Conservation (phyloP, 35 echinoderm and acorn worm genomes). For the Patiria miniata region DNA sequence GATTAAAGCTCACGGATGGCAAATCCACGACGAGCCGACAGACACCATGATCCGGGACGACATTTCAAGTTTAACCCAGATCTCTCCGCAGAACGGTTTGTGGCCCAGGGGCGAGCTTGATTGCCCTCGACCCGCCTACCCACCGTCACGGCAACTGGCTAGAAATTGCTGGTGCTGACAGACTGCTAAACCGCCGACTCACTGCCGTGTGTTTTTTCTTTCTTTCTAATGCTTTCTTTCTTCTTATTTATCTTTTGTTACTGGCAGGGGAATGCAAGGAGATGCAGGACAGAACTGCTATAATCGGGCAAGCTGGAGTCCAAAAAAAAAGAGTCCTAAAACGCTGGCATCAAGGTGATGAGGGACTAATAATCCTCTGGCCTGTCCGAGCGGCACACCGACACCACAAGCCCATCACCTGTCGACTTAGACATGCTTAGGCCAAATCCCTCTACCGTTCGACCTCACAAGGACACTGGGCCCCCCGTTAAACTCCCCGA, state of each 20-base stretch:
- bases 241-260: too few species aligned
- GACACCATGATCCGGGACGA: constrained; percentile 1
- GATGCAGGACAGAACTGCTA: background rate
- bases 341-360: background rate
- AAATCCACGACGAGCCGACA: constrained; percentile 8
- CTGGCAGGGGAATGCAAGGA: background rate
- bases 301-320: background rate
- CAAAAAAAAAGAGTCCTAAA: background rate
- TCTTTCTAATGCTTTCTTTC: too few species aligned
- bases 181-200: constrained; percentile 1
- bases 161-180: constrained; percentile 13
- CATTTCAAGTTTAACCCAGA: constrained; percentile 1
- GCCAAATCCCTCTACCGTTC: background rate
- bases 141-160: constrained; percentile 4
- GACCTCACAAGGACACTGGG: background rate
- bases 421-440: constrained; percentile 20
- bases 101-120: constrained; percentile 14
- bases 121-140: constrained; percentile 16
- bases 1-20: background rate
- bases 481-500: background rate
- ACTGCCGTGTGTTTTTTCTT: background rate
- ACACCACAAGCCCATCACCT: constrained; percentile 19
- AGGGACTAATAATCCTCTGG: background rate
- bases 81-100: background rate
- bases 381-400: constrained; percentile 11